Conservation (phyloP, 2,797 vertebrate species). For the Labeo calbasu region DNA sequence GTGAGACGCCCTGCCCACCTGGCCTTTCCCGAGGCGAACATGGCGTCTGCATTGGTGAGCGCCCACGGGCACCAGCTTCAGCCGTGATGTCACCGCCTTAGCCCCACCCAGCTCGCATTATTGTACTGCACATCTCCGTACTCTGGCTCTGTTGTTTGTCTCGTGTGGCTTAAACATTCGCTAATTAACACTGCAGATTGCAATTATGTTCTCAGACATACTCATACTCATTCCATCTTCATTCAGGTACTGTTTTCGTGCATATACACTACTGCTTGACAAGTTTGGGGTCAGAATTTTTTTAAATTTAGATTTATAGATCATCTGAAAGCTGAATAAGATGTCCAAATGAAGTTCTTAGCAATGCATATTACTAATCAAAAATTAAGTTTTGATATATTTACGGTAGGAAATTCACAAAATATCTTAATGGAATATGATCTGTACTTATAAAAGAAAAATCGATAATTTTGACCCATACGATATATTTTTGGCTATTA, state of each 20-base stretch:
- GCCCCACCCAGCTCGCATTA: not conserved
- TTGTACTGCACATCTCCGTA: not conserved
- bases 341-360: too few relatives aligned
- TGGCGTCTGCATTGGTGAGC: constrained; percentile 63
- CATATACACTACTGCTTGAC: not conserved
- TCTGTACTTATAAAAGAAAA: too few relatives aligned
- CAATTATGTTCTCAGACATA: constrained; percentile 5
- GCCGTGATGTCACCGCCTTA: not conserved
- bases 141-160: not conserved
- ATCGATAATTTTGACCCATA: too few relatives aligned
- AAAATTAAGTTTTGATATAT: too few relatives aligned
- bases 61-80: not conserved
- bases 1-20: constrained; percentile 59
- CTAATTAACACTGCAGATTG: constrained; percentile 1
- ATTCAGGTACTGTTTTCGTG: not conserved
- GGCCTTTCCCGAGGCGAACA: constrained; percentile 54
- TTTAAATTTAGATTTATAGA: too few relatives aligned
- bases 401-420: too few relatives aligned
- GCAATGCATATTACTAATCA: too few relatives aligned
- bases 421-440: too few relatives aligned
- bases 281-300: not conserved
- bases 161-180: not conserved
- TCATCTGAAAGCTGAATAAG: too few relatives aligned
- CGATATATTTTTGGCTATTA: too few relatives aligned
- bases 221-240: not conserved